phyloP scores from a whole-genome alignment of 2,888 invertebrate genomes.

The Dyspetes luteomarginatus region DNA sequence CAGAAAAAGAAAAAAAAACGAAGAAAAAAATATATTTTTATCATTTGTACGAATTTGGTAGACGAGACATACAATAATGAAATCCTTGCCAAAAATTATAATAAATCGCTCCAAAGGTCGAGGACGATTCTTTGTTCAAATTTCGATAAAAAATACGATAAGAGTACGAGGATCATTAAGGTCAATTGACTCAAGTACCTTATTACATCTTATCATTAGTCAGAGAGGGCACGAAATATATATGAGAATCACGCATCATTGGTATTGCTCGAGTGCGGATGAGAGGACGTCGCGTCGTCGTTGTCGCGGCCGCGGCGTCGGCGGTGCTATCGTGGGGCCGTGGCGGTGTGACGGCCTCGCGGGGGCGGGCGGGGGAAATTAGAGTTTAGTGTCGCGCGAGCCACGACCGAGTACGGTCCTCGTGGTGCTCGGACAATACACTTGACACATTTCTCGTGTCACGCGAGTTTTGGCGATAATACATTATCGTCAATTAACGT shows the following conservation, averaged over 20 bases:
- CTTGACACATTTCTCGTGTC: slow-evolving; percentile 28
- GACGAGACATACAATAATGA: too few relatives aligned
- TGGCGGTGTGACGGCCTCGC: slow-evolving; percentile 62
- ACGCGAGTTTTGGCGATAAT: slow-evolving; percentile 14
- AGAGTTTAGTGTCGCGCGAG: slow-evolving; percentile 80
- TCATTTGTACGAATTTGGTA: too few relatives aligned
- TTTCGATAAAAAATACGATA: not conserved
- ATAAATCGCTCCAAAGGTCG: too few relatives aligned
- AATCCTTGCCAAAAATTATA: too few relatives aligned
- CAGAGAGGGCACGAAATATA: not conserved
- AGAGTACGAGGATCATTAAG: too few relatives aligned
- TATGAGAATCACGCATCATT: slow-evolving; percentile 45
- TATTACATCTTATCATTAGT: slow-evolving; percentile 1
- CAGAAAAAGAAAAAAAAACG: too few relatives aligned
- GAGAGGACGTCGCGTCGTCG: slow-evolving; percentile 62
- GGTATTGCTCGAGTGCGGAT: slow-evolving; percentile 45
- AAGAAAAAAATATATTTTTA: too few relatives aligned
- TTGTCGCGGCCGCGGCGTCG: slow-evolving; percentile 59
- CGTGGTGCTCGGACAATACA: slow-evolving; percentile 65
- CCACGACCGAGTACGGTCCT: slow-evolving; percentile 76
- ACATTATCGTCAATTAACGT: too few relatives aligned
- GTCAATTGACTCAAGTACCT: not conserved
- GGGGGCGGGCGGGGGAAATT: slow-evolving; percentile 74
- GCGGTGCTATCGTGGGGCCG: slow-evolving; percentile 67
- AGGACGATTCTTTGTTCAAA: not conserved